A percentile compares a stretch with the other conserved stretches of the same genome.
phyloP scores from a whole-genome alignment of 2,113 vertebrate genomes.

The Gallinago undulata region DNA sequence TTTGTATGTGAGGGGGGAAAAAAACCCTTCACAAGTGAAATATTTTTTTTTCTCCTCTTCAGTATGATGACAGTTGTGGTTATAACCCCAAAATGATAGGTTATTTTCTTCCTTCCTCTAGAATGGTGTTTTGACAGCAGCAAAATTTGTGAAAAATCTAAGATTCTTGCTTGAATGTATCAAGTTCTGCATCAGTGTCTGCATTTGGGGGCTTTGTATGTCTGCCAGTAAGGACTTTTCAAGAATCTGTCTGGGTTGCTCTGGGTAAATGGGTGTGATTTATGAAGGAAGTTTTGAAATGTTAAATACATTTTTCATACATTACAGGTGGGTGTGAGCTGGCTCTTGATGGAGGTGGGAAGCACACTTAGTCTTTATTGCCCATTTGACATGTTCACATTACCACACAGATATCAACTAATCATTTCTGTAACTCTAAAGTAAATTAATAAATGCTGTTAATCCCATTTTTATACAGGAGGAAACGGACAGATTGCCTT shows the following conservation, averaged over 20 bases:
- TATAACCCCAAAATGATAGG: background rate
- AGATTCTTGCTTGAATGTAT: background rate
- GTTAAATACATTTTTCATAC: constrained; percentile 46
- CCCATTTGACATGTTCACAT: constrained; percentile 38
- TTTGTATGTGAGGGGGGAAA: accelerated
- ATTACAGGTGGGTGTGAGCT: constrained; percentile 51
- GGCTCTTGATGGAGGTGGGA: constrained; percentile 36
- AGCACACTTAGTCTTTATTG: constrained; percentile 61
- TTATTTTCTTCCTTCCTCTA: background rate
- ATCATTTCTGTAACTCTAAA: constrained; percentile 39
- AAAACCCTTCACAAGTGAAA: background rate
- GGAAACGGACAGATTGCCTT: constrained; percentile 23
- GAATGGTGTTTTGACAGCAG: background rate
- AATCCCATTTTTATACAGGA: background rate
- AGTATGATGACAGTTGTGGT: background rate
- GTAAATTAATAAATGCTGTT: constrained; percentile 52
- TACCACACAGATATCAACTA: constrained; percentile 28
- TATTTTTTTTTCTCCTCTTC: background rate
- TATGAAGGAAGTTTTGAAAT: constrained; percentile 52
- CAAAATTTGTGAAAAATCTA: background rate
- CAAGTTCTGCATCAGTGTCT: background rate
- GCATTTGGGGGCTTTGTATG: background rate
- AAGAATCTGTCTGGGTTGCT: background rate
- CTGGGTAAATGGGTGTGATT: constrained; percentile 42
- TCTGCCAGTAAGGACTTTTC: background rate